Percentiles rank a stretch among this genome's conserved stretches.
Evolutionary conservation across 2,113 vertebrate genomes (phyloP).

Genomic region (Rhegmatorhina hoffmannsi): DNA sequence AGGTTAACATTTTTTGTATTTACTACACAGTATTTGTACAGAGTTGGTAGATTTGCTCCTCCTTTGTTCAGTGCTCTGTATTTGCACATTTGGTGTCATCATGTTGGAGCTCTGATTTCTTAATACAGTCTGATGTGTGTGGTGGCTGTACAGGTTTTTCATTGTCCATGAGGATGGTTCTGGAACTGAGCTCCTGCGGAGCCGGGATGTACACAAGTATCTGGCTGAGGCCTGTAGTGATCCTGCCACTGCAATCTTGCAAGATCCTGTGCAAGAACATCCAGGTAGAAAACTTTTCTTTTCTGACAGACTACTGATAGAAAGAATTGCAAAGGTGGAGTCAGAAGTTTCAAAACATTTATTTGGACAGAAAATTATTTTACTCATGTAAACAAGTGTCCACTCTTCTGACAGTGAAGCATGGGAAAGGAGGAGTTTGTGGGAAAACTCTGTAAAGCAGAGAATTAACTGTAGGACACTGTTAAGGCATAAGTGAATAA

Average conservation of each 20-base stretch:
- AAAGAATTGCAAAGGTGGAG: background rate
- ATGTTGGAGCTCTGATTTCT: background rate
- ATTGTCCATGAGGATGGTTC: constrained; percentile 83
- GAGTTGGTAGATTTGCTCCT: background rate
- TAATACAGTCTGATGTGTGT: background rate
- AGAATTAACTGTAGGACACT: background rate
- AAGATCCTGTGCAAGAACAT: constrained; percentile 80
- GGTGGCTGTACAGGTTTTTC: constrained; percentile 82
- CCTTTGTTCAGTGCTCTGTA: background rate
- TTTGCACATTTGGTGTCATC: background rate
- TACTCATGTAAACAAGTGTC: background rate
- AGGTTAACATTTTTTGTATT: background rate
- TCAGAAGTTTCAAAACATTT: background rate
- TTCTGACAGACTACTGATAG: background rate
- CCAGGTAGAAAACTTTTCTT: constrained; percentile 67
- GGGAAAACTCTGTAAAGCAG: background rate
- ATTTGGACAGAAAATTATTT: background rate
- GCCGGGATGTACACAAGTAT: constrained; percentile 74
- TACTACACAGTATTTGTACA: background rate
- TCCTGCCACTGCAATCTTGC: constrained; percentile 76
- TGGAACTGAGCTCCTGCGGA: constrained; percentile 86
- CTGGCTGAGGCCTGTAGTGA: constrained; percentile 75
- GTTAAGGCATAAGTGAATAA: background rate
- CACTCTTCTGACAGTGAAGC: background rate
- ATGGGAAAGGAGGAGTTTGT: background rate